Conservation (phyloP, 1,140 invertebrate species). For the Galleria mellonella region DNA sequence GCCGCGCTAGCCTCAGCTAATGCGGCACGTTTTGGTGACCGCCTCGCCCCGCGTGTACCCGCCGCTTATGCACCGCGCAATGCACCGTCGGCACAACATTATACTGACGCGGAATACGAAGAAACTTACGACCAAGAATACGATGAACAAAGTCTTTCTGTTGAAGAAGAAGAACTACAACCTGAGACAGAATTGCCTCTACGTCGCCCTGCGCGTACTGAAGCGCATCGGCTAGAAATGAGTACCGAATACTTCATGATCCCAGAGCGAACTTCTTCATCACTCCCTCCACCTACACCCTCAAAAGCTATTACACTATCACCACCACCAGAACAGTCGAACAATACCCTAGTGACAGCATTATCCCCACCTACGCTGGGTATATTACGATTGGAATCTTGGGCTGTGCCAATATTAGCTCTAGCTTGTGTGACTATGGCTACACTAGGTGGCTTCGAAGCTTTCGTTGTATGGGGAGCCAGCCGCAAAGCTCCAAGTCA, state of each 20-base stretch:
- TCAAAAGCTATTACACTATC: constrained; percentile 19
- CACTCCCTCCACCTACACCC: constrained; percentile 35
- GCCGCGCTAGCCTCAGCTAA: constrained; percentile 27
- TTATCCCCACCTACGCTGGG: constrained; percentile 30
- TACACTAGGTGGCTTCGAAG: constrained; percentile 88
- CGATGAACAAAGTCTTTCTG: constrained; percentile 28
- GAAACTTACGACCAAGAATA: constrained; percentile 44
- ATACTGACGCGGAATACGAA: constrained; percentile 40
- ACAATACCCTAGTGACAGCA: constrained; percentile 34
- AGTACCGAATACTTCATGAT: constrained; percentile 86
- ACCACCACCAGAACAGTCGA: constrained; percentile 22
- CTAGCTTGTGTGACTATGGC: constrained; percentile 86
- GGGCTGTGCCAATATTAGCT: constrained; percentile 90
- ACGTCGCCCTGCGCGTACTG: constrained; percentile 60
- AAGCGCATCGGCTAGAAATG: constrained; percentile 79
- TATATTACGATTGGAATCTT: constrained; percentile 82
- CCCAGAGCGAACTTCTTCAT: constrained; percentile 63
- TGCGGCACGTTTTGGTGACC: constrained; percentile 65
- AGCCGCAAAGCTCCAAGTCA: constrained; percentile 87
- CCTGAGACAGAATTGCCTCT: constrained; percentile 41
- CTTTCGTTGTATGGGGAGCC: constrained; percentile 92
- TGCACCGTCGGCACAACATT: constrained; percentile 32
- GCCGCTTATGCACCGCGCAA: constrained; percentile 50
- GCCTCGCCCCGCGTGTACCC: constrained; percentile 61
- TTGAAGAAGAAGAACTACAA: constrained; percentile 21